phyloP scores from a whole-genome alignment of 2,888 invertebrate genomes.

The Tenthredo distinguenda region DNA sequence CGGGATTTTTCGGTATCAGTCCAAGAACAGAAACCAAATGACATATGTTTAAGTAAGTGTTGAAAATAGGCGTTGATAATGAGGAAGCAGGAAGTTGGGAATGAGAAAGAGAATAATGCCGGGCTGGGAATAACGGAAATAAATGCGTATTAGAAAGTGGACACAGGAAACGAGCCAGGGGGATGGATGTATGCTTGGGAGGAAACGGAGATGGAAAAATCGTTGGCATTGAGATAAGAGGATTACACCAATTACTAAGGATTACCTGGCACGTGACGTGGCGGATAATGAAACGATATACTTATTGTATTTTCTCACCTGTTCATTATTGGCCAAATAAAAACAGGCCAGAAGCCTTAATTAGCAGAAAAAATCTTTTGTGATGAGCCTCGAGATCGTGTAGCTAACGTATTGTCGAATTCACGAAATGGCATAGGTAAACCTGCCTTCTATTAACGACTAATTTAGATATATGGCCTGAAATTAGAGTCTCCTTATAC shows the following conservation, averaged over 20 bases:
- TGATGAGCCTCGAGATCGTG: background rate
- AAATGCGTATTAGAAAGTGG: background rate
- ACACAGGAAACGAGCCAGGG: background rate
- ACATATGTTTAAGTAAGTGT: background rate
- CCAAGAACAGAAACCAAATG: background rate
- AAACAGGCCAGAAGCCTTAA: background rate
- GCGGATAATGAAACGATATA: constrained; percentile 10
- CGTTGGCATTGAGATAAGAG: background rate
- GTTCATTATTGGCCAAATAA: constrained; percentile 10
- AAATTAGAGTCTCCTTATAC: constrained; percentile 24
- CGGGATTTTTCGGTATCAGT: background rate
- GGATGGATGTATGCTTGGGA: background rate
- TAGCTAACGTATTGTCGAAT: background rate
- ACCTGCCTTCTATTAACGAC: background rate
- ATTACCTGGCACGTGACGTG: background rate
- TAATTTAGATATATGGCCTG: constrained; percentile 31
- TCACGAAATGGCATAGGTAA: constrained; percentile 7
- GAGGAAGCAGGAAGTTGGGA: background rate
- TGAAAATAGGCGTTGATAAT: background rate
- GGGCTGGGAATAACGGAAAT: background rate
- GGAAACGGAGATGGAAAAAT: background rate
- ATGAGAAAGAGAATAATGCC: background rate
- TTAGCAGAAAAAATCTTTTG: constrained; percentile 19
- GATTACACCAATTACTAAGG: constrained; percentile 28
- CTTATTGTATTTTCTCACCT: background rate